These are phyloP conservation scores for Ataeniobius toweri DNA, from an alignment of 2,797 vertebrate species.

Conservation along the genomic window DNA sequence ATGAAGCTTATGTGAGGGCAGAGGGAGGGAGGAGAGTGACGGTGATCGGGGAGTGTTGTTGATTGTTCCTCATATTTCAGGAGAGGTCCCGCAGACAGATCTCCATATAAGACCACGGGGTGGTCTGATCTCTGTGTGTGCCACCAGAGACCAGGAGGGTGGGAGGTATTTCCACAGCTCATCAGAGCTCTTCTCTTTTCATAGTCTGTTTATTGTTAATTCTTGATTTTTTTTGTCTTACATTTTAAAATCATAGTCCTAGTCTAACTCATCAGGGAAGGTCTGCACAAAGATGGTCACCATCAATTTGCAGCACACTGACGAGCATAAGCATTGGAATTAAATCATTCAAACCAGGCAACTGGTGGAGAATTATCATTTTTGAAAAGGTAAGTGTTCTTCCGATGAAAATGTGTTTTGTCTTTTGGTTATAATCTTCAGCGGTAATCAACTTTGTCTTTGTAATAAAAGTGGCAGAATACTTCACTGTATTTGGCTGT, in stretches of 20 bases:
- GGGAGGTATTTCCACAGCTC: slow-evolving; percentile 49
- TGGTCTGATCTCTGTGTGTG: slow-evolving; percentile 59
- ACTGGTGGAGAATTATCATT: slow-evolving; percentile 24
- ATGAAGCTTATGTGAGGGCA: slow-evolving; percentile 35
- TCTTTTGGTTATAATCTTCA: not conserved
- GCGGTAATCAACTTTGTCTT: not conserved
- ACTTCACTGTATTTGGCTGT: not conserved
- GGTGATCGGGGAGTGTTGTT: slow-evolving; percentile 46
- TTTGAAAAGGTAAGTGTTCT: slow-evolving; percentile 62
- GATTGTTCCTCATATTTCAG: slow-evolving; percentile 79
- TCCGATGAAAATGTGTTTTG: not conserved
- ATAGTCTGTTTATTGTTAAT: slow-evolving; percentile 11
- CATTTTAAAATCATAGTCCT: slow-evolving; percentile 4
- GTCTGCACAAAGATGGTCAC: slow-evolving; percentile 60
- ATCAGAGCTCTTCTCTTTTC: slow-evolving; percentile 30
- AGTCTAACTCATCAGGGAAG: slow-evolving; percentile 34
- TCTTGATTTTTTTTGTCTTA: not conserved
- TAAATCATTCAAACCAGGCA: slow-evolving; percentile 44
- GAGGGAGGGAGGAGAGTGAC: slow-evolving; percentile 63
- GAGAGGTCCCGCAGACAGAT: slow-evolving; percentile 75
- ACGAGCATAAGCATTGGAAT: slow-evolving; percentile 61
- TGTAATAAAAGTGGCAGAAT: not conserved
- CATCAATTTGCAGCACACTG: slow-evolving; percentile 33
- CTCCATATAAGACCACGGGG: slow-evolving; percentile 65
- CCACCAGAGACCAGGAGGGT: slow-evolving; percentile 47